Conservation (phyloP, 2,797 vertebrate species). For the Cyprinodon diabolis region DNA sequence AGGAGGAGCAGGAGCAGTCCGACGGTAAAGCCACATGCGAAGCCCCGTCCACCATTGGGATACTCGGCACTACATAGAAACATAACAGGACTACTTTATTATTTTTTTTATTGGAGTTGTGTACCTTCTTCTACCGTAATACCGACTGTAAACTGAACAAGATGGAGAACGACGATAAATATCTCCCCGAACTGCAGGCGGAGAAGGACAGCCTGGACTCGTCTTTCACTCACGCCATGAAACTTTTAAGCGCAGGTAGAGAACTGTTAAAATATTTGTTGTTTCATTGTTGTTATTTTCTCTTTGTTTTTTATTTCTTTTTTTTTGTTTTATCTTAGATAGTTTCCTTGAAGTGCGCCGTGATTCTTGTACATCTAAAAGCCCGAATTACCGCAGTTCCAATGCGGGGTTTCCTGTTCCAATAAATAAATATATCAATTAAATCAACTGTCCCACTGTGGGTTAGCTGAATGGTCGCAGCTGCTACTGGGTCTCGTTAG, state of each 20-base stretch:
- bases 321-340: no score
- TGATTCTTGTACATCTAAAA: no score
- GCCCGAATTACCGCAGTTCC: no score
- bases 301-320: background rate
- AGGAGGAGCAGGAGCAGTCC: constrained; percentile 35
- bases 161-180: constrained; percentile 94
- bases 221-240: constrained; percentile 96
- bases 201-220: constrained; percentile 97
- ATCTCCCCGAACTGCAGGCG: constrained; percentile 95
- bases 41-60: constrained; percentile 57
- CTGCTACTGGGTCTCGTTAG: background rate
- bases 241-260: constrained; percentile 92
- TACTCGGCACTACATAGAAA: constrained; percentile 57
- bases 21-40: constrained; percentile 54
- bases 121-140: constrained; percentile 20
- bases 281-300: background rate
- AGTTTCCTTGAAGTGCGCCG: no score
- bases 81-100: constrained; percentile 73
- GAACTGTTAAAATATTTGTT: background rate
- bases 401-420: no score
- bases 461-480: background rate
- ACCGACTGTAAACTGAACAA: constrained; percentile 77
- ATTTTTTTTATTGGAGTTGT: constrained; percentile 33
- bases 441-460: no score
- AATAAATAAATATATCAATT: no score